These are phyloP conservation scores for Tipula unca DNA, from an alignment of 2,888 invertebrate species.

Conservation along the genomic window DNA sequence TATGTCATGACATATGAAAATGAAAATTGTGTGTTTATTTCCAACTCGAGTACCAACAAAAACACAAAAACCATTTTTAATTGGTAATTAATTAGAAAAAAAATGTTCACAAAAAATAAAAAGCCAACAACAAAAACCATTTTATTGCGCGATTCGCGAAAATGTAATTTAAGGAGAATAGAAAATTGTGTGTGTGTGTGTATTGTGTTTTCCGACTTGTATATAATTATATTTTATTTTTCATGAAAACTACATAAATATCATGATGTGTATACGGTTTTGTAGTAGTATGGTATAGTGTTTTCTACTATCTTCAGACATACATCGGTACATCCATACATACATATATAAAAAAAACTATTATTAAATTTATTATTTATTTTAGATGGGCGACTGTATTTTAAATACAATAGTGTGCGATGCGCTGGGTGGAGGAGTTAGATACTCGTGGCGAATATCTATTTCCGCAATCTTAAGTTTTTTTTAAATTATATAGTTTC, in stretches of 20 bases:
- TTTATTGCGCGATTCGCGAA: not conserved
- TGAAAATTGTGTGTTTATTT: not conserved
- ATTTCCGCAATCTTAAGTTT: not conserved
- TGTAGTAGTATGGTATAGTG: not conserved
- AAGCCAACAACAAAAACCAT: not conserved
- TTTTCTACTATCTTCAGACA: not conserved
- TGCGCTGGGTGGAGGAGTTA: not conserved
- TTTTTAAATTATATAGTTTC: not conserved
- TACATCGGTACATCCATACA: too few species aligned
- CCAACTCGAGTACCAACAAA: not conserved
- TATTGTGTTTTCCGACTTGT: not conserved
- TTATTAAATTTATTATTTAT: not conserved
- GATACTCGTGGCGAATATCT: not conserved
- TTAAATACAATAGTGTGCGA: not conserved
- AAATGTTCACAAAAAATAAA: not conserved
- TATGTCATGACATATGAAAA: not conserved
- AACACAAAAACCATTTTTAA: conserved; percentile 1
- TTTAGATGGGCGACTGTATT: not conserved
- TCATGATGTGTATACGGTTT: not conserved
- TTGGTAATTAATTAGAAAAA: not conserved
- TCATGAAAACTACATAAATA: not conserved
- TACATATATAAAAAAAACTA: not conserved
- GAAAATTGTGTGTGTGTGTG: not conserved
- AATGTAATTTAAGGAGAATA: not conserved
- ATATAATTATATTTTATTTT: not conserved